phyloP scores from a whole-genome alignment of 2,888 invertebrate genomes.

The Noctua fimbriata region DNA sequence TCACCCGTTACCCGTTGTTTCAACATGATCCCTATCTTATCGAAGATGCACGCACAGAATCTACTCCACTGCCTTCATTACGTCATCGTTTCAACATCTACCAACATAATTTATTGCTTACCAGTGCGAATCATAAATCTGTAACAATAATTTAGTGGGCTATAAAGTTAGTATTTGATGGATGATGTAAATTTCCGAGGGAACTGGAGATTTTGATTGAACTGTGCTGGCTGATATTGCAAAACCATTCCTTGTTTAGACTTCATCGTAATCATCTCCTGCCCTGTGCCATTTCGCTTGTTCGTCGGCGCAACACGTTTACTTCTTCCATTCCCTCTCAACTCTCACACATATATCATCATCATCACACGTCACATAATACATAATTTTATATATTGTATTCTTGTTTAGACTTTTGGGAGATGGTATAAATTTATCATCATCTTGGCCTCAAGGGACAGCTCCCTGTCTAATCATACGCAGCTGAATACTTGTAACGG shows the following conservation, averaged over 20 bases:
- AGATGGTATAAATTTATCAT: background rate
- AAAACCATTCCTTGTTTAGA: background rate
- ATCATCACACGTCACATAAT: no score
- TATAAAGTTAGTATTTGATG: conserved; percentile 30
- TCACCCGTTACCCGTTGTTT: conserved; percentile 44
- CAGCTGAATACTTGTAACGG: background rate
- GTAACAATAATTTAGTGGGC: conserved; percentile 40
- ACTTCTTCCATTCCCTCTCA: background rate
- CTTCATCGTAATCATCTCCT: background rate
- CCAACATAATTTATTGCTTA: conserved; percentile 35
- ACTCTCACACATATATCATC: no score
- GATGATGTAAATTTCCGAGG: conserved; percentile 31
- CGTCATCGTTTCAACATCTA: conserved; percentile 50
- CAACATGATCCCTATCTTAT: conserved; percentile 59
- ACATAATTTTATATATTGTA: background rate
- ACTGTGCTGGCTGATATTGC: background rate
- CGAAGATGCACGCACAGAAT: conserved; percentile 42
- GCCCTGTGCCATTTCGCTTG: background rate
- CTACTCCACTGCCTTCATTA: conserved; percentile 37
- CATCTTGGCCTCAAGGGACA: background rate
- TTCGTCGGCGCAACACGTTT: background rate
- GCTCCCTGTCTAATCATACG: background rate
- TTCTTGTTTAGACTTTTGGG: background rate
- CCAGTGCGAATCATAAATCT: conserved; percentile 50
- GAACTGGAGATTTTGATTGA: conserved; percentile 11